Evolutionary conservation across 1,140 invertebrate species (phyloP), one percentile per base, ranked within the genome.

Genomic region (Centruroides vittatus): DNA sequence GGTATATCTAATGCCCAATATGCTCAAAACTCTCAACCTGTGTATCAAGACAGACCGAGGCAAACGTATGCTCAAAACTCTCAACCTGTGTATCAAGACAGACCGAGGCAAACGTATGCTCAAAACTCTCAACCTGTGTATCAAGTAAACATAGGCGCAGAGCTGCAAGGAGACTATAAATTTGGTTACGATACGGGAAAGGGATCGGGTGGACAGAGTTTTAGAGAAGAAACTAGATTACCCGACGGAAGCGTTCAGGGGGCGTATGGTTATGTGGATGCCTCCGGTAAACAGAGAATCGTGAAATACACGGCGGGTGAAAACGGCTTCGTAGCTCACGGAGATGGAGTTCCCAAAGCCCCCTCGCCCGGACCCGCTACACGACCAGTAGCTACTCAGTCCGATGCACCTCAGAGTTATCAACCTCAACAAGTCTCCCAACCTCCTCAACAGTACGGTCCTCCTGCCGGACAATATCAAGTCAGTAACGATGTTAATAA

Each of bases 261-360:
- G 4, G 78, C 77, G 3, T 83, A 82, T 66, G 79, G 80, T 13
- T 81, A 80, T 70, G 68, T 73, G 1, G 78, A 75, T 10, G 74
- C 77, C 9, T 73, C 78, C 64, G 79, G 79, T 12, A 73, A 76
- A 52, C 61, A 74, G 7, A 78, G 79, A 54, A 81, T 80, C 10
- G 76, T 83, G 4, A 82, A 81, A 68, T 84, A 83, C 66, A 75
- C 76, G 4, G 81, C 82, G 7, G 82, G 81, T 8, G 82, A 82
- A 69, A 78, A 82, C 56, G 81, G 82, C 1, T 83, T 81, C 67
- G 78, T 77, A 69, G 78, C 75, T 35, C 64, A 75, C 65, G 76
- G 74, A 9, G 75, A 77, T 60, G 55, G 47, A 11, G 65, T 66
- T 47, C 62, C 64, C 12, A 23, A 34, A 49, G 60, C 55, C 13